A percentile compares a stretch with the other conserved stretches of the same genome.
Conservation (phyloP, 2,797 vertebrate genomes). For the Siniperca obscura region DNA sequence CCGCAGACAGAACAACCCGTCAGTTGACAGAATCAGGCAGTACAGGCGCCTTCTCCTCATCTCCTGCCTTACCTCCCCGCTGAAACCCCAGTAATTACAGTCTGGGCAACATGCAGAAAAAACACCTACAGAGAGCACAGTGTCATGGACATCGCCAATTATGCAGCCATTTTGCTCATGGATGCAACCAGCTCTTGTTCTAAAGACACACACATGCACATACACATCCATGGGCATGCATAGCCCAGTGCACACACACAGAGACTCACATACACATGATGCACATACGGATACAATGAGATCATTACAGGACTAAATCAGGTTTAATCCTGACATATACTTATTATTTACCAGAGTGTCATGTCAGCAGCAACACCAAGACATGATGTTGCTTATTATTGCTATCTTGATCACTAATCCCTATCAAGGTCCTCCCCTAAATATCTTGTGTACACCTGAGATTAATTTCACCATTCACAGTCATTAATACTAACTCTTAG, state of each 20-base stretch:
- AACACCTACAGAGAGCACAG: slow-evolving; percentile 84
- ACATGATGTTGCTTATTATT: slow-evolving; percentile 71
- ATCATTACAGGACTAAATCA: slow-evolving; percentile 78
- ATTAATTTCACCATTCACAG: slow-evolving; percentile 27
- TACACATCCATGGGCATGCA: slow-evolving; percentile 9
- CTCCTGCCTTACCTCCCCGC: slow-evolving; percentile 79
- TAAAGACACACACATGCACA: slow-evolving; percentile 75
- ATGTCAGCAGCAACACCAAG: slow-evolving; percentile 71
- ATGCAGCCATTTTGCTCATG: slow-evolving; percentile 86
- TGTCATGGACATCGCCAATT: slow-evolving; percentile 87
- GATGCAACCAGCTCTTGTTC: slow-evolving; percentile 80
- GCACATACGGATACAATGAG: slow-evolving; percentile 60
- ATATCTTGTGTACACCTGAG: slow-evolving; percentile 39
- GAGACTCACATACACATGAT: slow-evolving; percentile 47
- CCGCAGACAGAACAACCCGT: slow-evolving; percentile 78
- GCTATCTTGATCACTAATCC: slow-evolving; percentile 65
- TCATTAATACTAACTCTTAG: slow-evolving; percentile 16
- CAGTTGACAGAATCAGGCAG: slow-evolving; percentile 85
- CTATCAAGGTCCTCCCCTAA: slow-evolving; percentile 51
- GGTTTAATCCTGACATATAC: slow-evolving; percentile 81
- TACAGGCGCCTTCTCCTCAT: slow-evolving; percentile 74
- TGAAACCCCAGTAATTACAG: slow-evolving; percentile 87
- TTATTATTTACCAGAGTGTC: slow-evolving; percentile 76
- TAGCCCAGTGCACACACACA: slow-evolving; percentile 37
- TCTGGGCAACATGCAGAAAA: slow-evolving; percentile 85